A percentile compares a stretch with the other conserved stretches of the same genome.
phyloP scores from a whole-genome alignment of 2,113 vertebrate species.

The Pontoporia blainvillei region DNA sequence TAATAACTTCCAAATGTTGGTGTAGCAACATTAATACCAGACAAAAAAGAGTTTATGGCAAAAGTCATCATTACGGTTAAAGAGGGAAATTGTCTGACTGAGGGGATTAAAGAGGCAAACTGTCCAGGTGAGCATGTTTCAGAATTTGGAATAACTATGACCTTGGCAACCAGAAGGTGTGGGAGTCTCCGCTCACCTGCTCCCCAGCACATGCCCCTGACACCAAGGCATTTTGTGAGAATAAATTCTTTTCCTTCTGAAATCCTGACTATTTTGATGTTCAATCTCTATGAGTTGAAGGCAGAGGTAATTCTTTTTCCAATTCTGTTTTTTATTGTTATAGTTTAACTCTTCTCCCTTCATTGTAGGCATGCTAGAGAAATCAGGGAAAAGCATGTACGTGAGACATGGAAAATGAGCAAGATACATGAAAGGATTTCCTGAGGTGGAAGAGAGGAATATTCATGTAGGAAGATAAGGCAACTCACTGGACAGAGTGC shows the following conservation, averaged over 20 bases:
- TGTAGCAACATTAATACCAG: neutral
- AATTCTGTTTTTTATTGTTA: conserved; percentile 7
- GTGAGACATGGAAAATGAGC: neutral
- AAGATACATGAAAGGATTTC: neutral
- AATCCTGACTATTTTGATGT: neutral
- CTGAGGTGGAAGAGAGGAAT: neutral
- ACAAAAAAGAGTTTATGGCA: neutral
- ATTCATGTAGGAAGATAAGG: neutral
- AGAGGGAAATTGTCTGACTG: neutral
- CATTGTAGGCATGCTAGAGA: neutral
- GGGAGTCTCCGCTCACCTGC: accelerated
- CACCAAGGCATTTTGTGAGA: neutral
- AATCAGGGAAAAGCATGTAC: neutral
- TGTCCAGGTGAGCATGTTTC: neutral
- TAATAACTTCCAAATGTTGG: neutral
- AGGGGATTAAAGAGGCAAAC: neutral
- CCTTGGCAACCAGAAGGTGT: neutral
- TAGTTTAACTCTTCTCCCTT: neutral
- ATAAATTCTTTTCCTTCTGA: neutral
- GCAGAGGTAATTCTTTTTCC: conserved; percentile 11
- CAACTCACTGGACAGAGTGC: neutral
- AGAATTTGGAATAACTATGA: neutral
- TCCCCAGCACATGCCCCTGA: neutral
- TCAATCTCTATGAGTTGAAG: neutral
- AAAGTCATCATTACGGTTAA: neutral